Conservation (phyloP, 2,888 invertebrate species). For the Mystacides longicornis region DNA sequence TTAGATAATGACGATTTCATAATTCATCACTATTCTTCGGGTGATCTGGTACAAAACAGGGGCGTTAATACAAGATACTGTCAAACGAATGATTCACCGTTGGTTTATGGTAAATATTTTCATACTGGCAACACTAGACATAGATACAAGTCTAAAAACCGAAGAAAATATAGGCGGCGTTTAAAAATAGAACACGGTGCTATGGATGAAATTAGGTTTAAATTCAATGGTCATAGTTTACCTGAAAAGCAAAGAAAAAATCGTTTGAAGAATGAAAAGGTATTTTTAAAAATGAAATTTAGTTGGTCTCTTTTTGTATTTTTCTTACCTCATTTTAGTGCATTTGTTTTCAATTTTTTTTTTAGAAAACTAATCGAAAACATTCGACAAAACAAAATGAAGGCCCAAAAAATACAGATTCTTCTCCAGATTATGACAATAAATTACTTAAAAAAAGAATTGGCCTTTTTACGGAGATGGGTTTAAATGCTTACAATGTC, state of each 20-base stretch:
- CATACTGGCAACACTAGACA: background rate
- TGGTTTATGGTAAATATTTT: background rate
- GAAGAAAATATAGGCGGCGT: conserved; percentile 11
- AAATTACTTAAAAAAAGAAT: conserved; percentile 8
- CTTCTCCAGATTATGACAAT: background rate
- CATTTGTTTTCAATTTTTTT: background rate
- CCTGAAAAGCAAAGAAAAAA: conserved; percentile 11
- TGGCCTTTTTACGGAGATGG: conserved; percentile 24
- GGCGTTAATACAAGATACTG: background rate
- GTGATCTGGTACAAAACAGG: conserved; percentile 1
- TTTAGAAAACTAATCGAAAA: conserved; percentile 11
- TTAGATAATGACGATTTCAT: conserved; percentile 13
- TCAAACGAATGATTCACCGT: background rate
- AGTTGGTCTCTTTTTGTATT: background rate
- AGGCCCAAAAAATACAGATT: background rate
- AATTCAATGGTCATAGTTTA: conserved; percentile 9
- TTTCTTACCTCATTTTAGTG: background rate
- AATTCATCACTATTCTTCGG: conserved; percentile 14
- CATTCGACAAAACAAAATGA: conserved; percentile 8
- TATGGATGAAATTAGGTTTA: conserved; percentile 5
- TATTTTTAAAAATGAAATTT: background rate
- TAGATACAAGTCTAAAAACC: background rate
- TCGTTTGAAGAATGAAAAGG: conserved; percentile 13
- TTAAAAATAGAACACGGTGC: conserved; percentile 16
- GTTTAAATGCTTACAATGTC: conserved; percentile 18